phyloP scores from a whole-genome alignment of 1,140 invertebrate species.

The Drosophila neocordata region DNA sequence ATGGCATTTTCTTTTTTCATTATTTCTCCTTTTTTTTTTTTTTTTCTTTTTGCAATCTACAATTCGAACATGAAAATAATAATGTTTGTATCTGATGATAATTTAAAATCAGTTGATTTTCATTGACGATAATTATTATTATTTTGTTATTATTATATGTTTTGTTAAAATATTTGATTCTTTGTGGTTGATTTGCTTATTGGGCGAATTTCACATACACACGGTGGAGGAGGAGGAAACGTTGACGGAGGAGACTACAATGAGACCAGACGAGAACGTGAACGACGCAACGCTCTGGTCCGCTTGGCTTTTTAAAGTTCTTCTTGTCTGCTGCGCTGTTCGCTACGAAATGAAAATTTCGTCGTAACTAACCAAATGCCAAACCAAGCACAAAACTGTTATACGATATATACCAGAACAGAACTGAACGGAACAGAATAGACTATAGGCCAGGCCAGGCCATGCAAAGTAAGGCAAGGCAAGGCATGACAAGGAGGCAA shows the following conservation, averaged over 20 bases:
- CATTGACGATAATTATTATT: not conserved
- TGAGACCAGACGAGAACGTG: slow-evolving; percentile 17
- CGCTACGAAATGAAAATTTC: slow-evolving; percentile 79
- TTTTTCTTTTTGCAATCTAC: slow-evolving; percentile 1
- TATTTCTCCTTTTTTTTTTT: not conserved
- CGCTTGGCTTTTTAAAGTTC: slow-evolving; percentile 32
- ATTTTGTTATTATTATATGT: not conserved
- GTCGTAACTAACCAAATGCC: slow-evolving; percentile 64
- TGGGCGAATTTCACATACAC: slow-evolving; percentile 13
- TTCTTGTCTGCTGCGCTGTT: slow-evolving; percentile 76
- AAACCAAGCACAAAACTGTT: slow-evolving; percentile 56
- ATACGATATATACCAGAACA: slow-evolving; percentile 61
- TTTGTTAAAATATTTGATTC: not conserved
- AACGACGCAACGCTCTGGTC: slow-evolving; percentile 10
- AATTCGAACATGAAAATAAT: slow-evolving; percentile 2
- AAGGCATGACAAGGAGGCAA: not conserved
- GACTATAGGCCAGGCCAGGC: not conserved
- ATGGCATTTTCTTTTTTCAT: slow-evolving; percentile 8
- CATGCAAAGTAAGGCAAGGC: slow-evolving; percentile 9
- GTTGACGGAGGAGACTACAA: slow-evolving; percentile 14
- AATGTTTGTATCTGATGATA: slow-evolving; percentile 1
- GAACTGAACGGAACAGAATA: slow-evolving; percentile 18
- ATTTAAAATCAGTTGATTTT: not conserved
- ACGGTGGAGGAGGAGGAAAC: not conserved
- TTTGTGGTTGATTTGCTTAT: slow-evolving; percentile 1